phyloP scores from a whole-genome alignment of 2,888 invertebrate genomes.

The Oegoconia quadripuncta region DNA sequence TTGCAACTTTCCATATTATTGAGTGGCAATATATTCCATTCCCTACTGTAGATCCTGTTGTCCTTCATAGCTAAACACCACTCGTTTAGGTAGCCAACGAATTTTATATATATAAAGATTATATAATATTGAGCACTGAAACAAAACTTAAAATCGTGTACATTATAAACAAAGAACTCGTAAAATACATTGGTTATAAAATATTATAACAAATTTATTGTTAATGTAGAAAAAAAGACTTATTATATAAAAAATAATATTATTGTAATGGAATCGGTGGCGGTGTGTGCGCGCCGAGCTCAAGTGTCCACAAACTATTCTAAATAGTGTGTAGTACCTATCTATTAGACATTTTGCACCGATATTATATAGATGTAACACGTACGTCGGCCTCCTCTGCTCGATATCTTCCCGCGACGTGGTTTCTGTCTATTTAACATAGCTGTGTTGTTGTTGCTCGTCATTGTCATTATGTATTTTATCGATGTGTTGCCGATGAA shows the following conservation, averaged over 20 bases:
- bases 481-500: conserved; percentile 41
- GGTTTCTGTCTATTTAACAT: conserved; percentile 16
- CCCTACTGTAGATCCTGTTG: conserved; percentile 59
- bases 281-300: conserved; percentile 42
- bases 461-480: conserved; percentile 39
- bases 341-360: conserved; percentile 75
- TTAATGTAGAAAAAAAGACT: conserved; percentile 72
- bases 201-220: conserved; percentile 63
- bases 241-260: conserved; percentile 52
- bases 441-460: conserved; percentile 41
- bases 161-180: conserved; percentile 50
- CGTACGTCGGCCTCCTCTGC: conserved; percentile 40
- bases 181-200: conserved; percentile 49
- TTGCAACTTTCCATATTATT: conserved; percentile 1
- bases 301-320: conserved; percentile 67
- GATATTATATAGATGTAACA: conserved; percentile 55
- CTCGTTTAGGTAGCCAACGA: conserved; percentile 75
- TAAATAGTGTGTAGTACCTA: conserved; percentile 66
- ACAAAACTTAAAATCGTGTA: conserved; percentile 63
- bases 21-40: conserved; percentile 49
- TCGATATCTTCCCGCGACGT: conserved; percentile 30
- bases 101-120: conserved; percentile 56
- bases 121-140: conserved; percentile 72
- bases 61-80: conserved; percentile 60
- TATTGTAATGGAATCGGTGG: conserved; percentile 34